Evolutionary conservation across 2,888 invertebrate genomes (phyloP).

Genomic region (Stenoptilia bipunctidactyla): DNA sequence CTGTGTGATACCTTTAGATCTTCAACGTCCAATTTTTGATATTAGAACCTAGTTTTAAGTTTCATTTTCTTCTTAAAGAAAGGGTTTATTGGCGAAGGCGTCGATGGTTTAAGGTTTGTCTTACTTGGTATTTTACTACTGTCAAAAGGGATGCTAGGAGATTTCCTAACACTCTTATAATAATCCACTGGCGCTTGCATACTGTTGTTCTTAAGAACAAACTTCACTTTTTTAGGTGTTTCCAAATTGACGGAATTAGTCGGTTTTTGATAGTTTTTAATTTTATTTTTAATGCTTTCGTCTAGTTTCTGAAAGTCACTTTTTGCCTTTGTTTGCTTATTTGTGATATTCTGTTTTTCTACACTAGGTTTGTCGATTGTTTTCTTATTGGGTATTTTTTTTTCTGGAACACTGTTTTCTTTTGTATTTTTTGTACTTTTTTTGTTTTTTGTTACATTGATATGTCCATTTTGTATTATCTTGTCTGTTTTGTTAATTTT

Average conservation of each 20-base stretch:
- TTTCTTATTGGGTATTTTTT: too few relatives aligned
- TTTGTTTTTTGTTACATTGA: too few relatives aligned
- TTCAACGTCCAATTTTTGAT: too few relatives aligned
- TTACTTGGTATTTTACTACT: constrained; percentile 76
- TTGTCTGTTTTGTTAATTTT: too few relatives aligned
- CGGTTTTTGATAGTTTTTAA: constrained; percentile 3
- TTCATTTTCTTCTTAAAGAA: constrained; percentile 74
- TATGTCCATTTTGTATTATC: too few relatives aligned
- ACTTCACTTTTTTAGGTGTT: constrained; percentile 78
- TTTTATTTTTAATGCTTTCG: constrained; percentile 8
- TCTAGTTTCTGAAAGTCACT: constrained; percentile 15
- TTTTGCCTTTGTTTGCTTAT: constrained; percentile 35
- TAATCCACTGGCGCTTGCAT: constrained; percentile 82
- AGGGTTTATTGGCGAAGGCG: constrained; percentile 82
- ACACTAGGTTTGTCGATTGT: constrained; percentile 10
- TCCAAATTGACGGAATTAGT: constrained; percentile 13
- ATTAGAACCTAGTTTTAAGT: not conserved
- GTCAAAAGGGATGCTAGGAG: constrained; percentile 83
- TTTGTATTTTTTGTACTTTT: too few relatives aligned
- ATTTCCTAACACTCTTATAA: constrained; percentile 75
- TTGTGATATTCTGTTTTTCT: constrained; percentile 24
- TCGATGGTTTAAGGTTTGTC: constrained; percentile 79
- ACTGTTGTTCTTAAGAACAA: constrained; percentile 77
- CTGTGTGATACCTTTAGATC: too few relatives aligned
- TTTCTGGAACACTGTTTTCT: too few relatives aligned